phyloP scores from a whole-genome alignment of 2,113 vertebrate species.

The Saccopteryx leptura region DNA sequence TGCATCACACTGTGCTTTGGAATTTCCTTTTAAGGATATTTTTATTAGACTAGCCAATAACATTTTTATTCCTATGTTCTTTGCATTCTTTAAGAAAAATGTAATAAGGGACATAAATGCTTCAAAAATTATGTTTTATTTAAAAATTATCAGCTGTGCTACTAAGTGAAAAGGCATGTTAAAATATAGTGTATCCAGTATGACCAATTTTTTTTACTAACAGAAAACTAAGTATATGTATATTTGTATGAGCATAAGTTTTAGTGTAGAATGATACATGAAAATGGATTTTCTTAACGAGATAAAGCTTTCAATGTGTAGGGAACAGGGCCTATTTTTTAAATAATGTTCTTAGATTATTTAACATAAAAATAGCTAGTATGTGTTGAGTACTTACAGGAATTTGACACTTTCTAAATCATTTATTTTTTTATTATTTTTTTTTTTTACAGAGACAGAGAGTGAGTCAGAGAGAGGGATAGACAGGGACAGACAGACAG shows the following conservation, averaged over 20 bases:
- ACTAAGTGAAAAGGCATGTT: slow-evolving; percentile 8
- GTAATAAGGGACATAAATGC: background rate
- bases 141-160: background rate
- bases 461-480: no score
- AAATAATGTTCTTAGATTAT: background rate
- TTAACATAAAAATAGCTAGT: background rate
- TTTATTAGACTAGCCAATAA: background rate
- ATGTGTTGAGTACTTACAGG: background rate
- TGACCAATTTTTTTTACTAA: background rate
- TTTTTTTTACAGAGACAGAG: no score
- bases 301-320: background rate
- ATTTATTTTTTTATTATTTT: background rate
- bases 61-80: background rate
- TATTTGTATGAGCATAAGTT: background rate
- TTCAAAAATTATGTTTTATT: background rate
- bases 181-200: background rate
- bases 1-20: background rate
- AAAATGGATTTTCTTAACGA: background rate
- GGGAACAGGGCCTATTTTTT: background rate
- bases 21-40: background rate
- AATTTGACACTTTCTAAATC: background rate
- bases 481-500: no score
- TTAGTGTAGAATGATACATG: background rate
- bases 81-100: background rate
- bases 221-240: background rate